A percentile compares a stretch with the other conserved stretches of the same genome.
phyloP scores from a whole-genome alignment of 2,113 vertebrate genomes.

The Neofelis nebulosa region DNA sequence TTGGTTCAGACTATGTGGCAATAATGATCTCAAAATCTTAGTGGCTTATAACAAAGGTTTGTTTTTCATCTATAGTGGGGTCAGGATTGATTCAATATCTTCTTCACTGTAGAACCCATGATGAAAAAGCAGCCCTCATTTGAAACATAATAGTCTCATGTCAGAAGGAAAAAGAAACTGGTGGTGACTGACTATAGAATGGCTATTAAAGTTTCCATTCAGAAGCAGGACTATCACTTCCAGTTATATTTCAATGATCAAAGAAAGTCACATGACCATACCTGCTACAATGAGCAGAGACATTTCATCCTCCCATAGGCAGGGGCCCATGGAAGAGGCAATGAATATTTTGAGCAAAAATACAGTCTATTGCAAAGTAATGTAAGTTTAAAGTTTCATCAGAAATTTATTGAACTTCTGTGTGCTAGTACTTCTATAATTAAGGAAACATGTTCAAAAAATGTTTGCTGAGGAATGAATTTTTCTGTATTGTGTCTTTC shows the following conservation, averaged over 20 bases:
- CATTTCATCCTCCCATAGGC: background rate
- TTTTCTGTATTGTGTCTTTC: background rate
- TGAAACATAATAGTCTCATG: background rate
- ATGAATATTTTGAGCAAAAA: background rate
- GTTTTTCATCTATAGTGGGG: background rate
- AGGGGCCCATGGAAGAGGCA: background rate
- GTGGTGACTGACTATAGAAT: background rate
- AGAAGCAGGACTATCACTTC: background rate
- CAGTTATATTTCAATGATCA: background rate
- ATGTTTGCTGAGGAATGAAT: background rate
- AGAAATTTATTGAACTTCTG: background rate
- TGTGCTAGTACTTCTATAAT: background rate
- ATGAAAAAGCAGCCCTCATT: background rate
- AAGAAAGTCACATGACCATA: background rate
- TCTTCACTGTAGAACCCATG: background rate
- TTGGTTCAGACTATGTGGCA: background rate
- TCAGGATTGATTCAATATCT: background rate
- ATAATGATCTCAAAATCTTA: background rate
- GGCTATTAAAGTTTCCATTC: background rate
- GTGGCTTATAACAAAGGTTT: background rate
- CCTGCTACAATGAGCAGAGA: background rate
- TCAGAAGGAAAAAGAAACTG: background rate
- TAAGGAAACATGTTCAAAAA: background rate
- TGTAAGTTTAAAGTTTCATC: background rate
- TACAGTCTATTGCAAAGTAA: background rate